phyloP scores from a whole-genome alignment of 2,888 invertebrate species.

The Eristalinus aeneus region DNA sequence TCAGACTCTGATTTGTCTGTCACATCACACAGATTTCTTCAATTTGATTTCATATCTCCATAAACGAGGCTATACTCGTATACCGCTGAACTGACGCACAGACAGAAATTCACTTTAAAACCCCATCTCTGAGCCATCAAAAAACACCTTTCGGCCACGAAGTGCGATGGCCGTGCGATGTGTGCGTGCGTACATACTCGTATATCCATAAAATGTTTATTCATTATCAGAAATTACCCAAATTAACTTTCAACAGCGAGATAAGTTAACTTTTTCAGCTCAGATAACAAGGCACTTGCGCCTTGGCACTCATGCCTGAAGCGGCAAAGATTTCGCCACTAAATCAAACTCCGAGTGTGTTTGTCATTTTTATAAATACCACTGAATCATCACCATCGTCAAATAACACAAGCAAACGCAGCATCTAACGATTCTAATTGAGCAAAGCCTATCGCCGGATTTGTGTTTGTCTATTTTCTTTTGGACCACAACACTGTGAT shows the following conservation, averaged over 20 bases:
- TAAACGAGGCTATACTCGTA: background rate
- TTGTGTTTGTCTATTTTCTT: background rate
- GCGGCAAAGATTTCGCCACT: background rate
- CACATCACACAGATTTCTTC: no score
- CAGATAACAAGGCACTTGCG: conserved; percentile 19
- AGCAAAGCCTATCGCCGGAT: conserved; percentile 1
- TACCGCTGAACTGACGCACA: background rate
- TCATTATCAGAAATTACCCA: conserved; percentile 35
- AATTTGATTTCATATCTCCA: background rate
- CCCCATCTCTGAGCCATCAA: background rate
- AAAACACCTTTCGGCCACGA: conserved; percentile 5
- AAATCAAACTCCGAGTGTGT: background rate
- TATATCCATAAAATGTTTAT: background rate
- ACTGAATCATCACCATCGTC: background rate
- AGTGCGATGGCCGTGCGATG: background rate
- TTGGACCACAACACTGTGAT: conserved; percentile 41
- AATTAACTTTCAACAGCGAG: conserved; percentile 33
- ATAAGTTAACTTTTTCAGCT: conserved; percentile 22
- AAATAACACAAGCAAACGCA: conserved; percentile 5
- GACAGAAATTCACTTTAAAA: background rate
- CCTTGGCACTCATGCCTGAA: background rate
- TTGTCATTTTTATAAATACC: background rate
- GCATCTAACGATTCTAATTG: conserved; percentile 1
- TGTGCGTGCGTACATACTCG: background rate
- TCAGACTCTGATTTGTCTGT: background rate